Evolutionary conservation across 2,888 invertebrate genomes (phyloP), one percentile per base, ranked within the genome.

Genomic region (Rhaphigaster nebulosa): DNA sequence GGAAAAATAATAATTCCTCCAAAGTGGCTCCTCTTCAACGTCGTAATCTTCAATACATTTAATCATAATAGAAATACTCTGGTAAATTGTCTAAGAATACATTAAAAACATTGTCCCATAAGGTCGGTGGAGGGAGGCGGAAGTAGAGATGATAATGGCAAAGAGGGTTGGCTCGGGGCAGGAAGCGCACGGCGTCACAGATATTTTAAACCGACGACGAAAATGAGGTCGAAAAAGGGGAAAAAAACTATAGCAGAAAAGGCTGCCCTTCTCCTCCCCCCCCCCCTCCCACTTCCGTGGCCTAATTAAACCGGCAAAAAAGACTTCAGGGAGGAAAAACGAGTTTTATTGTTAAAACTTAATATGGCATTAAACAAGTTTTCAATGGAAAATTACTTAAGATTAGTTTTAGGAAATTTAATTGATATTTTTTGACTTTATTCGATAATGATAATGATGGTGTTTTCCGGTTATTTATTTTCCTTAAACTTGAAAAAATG

Each of bases 331-430:
- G 34, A 6, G 34, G 15, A 34, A 70, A 70, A 70, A 34, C 1
- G 5, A 6, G n/a, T 70, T n/a, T 70, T 18, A 70, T 70, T 70
- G 70, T 70, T 70, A 70, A 70, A 70, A 70, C 29, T 29, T 13
- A 70, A 70, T 70, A 70, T 70, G 29, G 70, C 70, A 70, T 70
- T 34, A 70, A 34, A 70, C 70, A 70, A 70, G 18, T 34, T 70
- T 70, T 70, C 18, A 34, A 15, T 34, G 18, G 70, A 70, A 18
- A 70, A 34, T 29, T 15, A 29, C 1, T n/a, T n/a, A n/a, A n/a
- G 34, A 18, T 18, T 70, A 18, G 18, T 70, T 34, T 34, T 23
- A 4, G 70, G 18, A 2, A 34, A 34, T 60, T 12, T 2, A 60
- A 60, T 1, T n/a, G 60, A 10, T n/a, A 60, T 10, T n/a, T n/a